Evolutionary conservation across 2,888 invertebrate genomes (phyloP), one percentile per base, ranked within the genome.

Genomic region (Neuroscelio doddi): DNA sequence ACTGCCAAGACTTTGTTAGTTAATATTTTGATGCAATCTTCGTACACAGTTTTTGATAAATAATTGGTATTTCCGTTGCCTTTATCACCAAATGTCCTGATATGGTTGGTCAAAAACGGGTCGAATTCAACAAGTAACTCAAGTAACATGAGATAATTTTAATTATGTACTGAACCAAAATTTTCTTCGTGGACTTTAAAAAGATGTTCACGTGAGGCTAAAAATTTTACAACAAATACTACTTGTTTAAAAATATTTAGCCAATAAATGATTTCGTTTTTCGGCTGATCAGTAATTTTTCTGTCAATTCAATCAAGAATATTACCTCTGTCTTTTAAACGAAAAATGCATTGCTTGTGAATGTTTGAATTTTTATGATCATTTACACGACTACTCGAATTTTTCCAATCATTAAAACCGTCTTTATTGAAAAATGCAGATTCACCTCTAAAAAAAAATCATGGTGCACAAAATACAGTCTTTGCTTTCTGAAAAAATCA

Each of bases 91-190:
- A 44, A 41, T 36, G 70, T 50, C 41, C 66, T 9, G 64, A 71
- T 29, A 68, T 73, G 14, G 68, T 12, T 30, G 49, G 68, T 29
- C 67, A 64, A 52, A 41, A 62, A 30, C 29, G 61, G 61, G 42
- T 71, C 71, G 41, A 68, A 73, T 47, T 71, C 61, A 5, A 68
- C 59, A 45, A 73, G 21, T 41, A 71, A 59, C 64, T 73, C 70
- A 24, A 67, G 42, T 15, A 64, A 41, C n/a, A 67, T 68, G n/a
- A 69, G 50, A 32, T 50, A 70, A 69, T 69, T 70, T 9, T 68
- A 70, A 66, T 69, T 73, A 41, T 51, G 47, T 17, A 56, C 29
- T 41, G 67, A 71, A 5, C 66, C 68, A 59, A 71, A 38, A 46
- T 57, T 52, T 67, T 73, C 65, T 46, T 70, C 30, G 5, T 58